phyloP scores from a whole-genome alignment of 2,113 vertebrate genomes.

The Phasianus colchicus region DNA sequence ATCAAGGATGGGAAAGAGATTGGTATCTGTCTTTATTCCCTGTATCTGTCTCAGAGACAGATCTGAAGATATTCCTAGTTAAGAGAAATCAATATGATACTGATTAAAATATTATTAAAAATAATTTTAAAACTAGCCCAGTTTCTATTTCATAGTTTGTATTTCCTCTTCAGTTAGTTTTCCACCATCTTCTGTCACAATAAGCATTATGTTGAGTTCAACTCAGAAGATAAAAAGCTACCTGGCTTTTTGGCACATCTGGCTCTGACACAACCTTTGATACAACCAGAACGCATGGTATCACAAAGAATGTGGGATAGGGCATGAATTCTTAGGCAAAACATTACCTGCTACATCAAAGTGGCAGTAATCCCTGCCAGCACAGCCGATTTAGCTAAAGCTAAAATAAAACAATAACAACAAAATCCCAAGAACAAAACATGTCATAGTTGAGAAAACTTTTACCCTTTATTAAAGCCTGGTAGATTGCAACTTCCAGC shows the following conservation, averaged over 20 bases:
- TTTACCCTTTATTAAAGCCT: not conserved
- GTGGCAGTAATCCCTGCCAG: not conserved
- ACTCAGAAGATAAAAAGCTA: not conserved
- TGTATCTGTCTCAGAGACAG: not conserved
- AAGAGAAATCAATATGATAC: not conserved
- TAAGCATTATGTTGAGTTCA: not conserved
- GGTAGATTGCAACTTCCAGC: not conserved
- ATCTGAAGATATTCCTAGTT: not conserved
- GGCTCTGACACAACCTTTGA: not conserved
- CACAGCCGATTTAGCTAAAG: not conserved
- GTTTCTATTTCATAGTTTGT: not conserved
- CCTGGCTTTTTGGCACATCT: not conserved
- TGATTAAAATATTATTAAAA: not conserved
- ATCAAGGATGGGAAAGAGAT: not conserved
- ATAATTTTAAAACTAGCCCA: not conserved
- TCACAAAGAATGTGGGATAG: not conserved
- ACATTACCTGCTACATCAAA: rapidly evolving
- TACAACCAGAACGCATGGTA: not conserved
- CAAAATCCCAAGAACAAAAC: not conserved
- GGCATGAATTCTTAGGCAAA: not conserved
- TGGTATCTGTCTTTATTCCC: no score
- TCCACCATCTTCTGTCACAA: not conserved
- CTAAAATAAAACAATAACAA: not conserved
- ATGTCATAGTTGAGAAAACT: not conserved
- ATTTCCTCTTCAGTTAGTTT: not conserved